These are phyloP conservation scores for Phalloptychus januarius DNA, from an alignment of 2,797 vertebrate genomes.

Conservation along the genomic window DNA sequence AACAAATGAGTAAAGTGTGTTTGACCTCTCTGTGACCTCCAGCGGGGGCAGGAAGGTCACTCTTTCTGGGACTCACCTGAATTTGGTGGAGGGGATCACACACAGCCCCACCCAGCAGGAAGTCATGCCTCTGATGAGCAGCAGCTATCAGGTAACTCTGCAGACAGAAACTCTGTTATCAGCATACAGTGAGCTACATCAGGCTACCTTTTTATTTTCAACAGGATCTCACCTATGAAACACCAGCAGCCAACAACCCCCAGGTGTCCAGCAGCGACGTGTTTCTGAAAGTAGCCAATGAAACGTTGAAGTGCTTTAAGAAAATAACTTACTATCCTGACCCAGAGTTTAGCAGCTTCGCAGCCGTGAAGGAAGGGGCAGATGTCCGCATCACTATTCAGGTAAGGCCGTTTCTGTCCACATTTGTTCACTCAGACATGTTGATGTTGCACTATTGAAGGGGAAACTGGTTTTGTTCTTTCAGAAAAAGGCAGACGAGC, in stretches of 20 bases:
- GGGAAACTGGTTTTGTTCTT: conserved; percentile 23
- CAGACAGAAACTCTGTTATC: neutral
- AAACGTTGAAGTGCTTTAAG: conserved; percentile 70
- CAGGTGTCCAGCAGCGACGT: conserved; percentile 25
- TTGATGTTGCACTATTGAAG: neutral
- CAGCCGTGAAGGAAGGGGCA: neutral
- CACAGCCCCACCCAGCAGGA: conserved; percentile 19
- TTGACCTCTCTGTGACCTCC: conserved; percentile 31
- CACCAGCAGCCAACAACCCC: conserved; percentile 1
- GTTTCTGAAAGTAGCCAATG: conserved; percentile 79
- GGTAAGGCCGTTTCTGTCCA: conserved; percentile 52
- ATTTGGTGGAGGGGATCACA: conserved; percentile 82
- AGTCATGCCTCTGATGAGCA: neutral
- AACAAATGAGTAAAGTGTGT: neutral
- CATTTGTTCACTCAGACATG: neutral
- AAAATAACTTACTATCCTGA: conserved; percentile 82
- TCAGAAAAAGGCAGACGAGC: conserved; percentile 87
- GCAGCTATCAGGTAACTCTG: conserved; percentile 28
- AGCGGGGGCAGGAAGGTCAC: conserved; percentile 87
- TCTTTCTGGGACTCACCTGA: conserved; percentile 81
- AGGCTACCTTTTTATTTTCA: neutral
- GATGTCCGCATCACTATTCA: conserved; percentile 60
- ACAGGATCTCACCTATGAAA: conserved; percentile 58
- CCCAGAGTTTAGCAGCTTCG: conserved; percentile 85
- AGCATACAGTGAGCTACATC: neutral